Base-by-base conservation (phyloP, 2,888 invertebrate species). In the Hirtodrosophila cameraria region DNA sequence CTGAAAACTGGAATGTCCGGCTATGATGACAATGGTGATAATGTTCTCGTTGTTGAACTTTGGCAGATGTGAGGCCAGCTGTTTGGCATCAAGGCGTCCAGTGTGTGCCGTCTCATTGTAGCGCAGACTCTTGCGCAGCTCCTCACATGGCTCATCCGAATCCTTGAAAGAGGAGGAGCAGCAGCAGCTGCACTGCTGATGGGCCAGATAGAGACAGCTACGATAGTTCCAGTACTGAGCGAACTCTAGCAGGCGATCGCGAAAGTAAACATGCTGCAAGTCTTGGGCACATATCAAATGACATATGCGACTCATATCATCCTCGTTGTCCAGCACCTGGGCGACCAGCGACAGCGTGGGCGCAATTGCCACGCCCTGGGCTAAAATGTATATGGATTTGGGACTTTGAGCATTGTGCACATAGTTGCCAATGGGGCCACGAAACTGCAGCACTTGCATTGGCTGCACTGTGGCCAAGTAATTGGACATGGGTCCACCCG, bases 281-380 rank as follows among this genome's bases (percentile, higher is more conserved):
- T 90, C 91, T 69, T 91, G 89, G 86, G 94, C 94, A 76, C 94
- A 94, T 82, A 93, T 94, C 53, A 93, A 89, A 64, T 96, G 91
- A 52, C 91, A 89, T 28, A 96, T 86, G 86, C 92, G 91, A 0
- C 94, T 94, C 75, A 94, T 92, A 81, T 95, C 94, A 20, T 93
- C 92, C 70, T 94, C 94, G 90, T 96, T 93, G 15, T 91, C 86
- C 43, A 96, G 79, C 65, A 96, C 92, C 28, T 91, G 88, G 23
- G 92, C 90, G 45, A 95, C 92, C 8, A 96, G 92, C 11, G 93
- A 92, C 75, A 93, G 92, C 81, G 95, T 92, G 18, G 96, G 94
- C 12, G 95, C 94, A 65, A 96, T 93, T 0, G 96, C 96, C 16
- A 96, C 95, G 0, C 96, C 96, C 86, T 95, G 95, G 38, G 94